A percentile compares a stretch with the other conserved stretches of the same genome.
phyloP scores from a whole-genome alignment of 2,797 vertebrate species.

The Peromyscus attwateri region DNA sequence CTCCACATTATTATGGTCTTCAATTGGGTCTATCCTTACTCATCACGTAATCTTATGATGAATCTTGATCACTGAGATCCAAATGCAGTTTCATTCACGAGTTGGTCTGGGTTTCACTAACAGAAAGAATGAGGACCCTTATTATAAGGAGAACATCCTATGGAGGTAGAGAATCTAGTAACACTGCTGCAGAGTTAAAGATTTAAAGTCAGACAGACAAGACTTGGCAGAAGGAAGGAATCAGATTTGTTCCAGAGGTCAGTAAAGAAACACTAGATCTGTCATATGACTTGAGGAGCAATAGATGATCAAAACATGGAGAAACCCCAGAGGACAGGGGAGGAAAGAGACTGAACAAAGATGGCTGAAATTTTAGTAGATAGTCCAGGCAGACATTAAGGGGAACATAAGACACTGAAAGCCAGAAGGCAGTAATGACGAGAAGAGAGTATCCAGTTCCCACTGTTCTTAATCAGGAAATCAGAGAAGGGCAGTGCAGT shows the following conservation, averaged over 20 bases:
- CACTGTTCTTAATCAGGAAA: not conserved
- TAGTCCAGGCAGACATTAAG: not conserved
- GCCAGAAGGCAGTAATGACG: not conserved
- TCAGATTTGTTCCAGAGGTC: not conserved
- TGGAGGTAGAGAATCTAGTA: slow-evolving; percentile 10
- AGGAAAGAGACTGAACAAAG: not conserved
- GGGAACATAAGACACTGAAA: not conserved
- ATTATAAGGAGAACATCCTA: not conserved
- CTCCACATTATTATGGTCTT: not conserved
- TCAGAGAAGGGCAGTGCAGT: not conserved
- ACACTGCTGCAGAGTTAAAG: not conserved
- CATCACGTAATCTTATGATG: not conserved
- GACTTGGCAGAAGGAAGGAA: not conserved
- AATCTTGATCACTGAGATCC: not conserved
- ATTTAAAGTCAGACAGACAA: not conserved
- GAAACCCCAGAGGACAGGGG: not conserved
- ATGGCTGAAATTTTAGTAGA: not conserved
- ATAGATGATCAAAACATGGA: not conserved
- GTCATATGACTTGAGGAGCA: not conserved
- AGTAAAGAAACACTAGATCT: slow-evolving; percentile 18
- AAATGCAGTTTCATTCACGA: slow-evolving; percentile 5
- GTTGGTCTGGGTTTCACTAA: slow-evolving; percentile 5
- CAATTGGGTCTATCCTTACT: not conserved
- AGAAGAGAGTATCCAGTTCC: not conserved
- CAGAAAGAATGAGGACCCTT: not conserved